Base-by-base conservation (phyloP, 2,888 invertebrate genomes). In the Oxyscelio sp. region DNA sequence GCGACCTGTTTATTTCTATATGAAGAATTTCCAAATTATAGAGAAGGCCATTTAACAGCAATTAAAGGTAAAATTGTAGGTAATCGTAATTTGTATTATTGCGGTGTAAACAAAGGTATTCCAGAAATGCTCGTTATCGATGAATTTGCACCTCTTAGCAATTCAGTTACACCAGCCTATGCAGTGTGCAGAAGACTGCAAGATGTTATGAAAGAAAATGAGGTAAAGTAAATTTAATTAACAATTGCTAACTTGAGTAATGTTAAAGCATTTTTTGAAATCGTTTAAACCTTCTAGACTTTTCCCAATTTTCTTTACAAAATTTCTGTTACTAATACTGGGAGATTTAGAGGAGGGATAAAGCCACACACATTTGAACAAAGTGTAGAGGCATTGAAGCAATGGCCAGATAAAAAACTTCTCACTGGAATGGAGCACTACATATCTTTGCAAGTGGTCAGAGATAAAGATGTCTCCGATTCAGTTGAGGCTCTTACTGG, bases 401-500 rank as follows among this genome's bases (percentile, higher is more conserved):
- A 66, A 6, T 89, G 86, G 65, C 95, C 95, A 40, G 93, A 94
- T 0, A 85, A 87, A 0, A 94, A 94, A 17, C 54, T 86, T 0
- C 94, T 93, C 2, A 95, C 95, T 27, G 94, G 95, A 0, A 95
- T 94, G 92, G 95, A 94, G 89, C 94, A 91, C 65, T 95, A 93
- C 92, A 92, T 95, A 21, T 94, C 94, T 11, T 88, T 94, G 31
- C 95, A 95, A 85, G 93, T 93, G 13, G 92, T 96, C 13, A 88
- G 95, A 0, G 96, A 96, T 91, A 97, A 98, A 95, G 94, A 95
- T 61, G 94, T 97, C 4, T 97, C 99, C 0, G 99, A 99, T 94
- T 95, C 96, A 83, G 97, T 98, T 1, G 99, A 99, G 94, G 97
- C 98, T 0, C 93, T 99, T 2, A 96, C 98, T 63, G 98, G 98